These are phyloP conservation scores for Drosophila rubida DNA, from an alignment of 2,888 invertebrate genomes.

Conservation along the genomic window DNA sequence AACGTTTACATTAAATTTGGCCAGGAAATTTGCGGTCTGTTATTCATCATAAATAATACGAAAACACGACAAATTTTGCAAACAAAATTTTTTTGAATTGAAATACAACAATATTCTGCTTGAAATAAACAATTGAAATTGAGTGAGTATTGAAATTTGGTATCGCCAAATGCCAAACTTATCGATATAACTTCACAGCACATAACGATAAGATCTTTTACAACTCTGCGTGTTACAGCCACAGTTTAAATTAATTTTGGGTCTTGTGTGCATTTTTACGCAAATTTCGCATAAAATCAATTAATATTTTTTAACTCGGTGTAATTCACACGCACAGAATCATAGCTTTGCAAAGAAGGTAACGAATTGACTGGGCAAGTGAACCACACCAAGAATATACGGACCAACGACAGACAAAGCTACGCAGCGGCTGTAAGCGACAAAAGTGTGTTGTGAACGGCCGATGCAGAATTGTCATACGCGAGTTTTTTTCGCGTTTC, in stretches of 20 bases:
- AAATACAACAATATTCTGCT: background rate
- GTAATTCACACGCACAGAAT: background rate
- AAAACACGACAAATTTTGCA: background rate
- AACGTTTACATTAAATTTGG: background rate
- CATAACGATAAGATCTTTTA: constrained; percentile 45
- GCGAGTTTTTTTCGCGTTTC: constrained; percentile 77
- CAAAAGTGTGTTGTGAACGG: constrained; percentile 67
- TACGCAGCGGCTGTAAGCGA: constrained; percentile 62
- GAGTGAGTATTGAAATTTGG: background rate
- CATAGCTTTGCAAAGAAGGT: background rate
- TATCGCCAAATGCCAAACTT: constrained; percentile 12
- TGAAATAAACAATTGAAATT: background rate
- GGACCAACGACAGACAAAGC: constrained; percentile 66
- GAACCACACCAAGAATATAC: constrained; percentile 18
- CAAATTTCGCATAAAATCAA: constrained; percentile 7
- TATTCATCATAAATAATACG: background rate
- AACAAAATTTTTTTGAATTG: background rate
- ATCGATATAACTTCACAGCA: constrained; percentile 16
- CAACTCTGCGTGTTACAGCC: constrained; percentile 68
- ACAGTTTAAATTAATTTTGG: constrained; percentile 75
- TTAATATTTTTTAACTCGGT: constrained; percentile 16
- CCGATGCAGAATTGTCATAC: constrained; percentile 68
- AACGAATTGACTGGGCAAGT: constrained; percentile 6
- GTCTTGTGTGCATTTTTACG: constrained; percentile 42
- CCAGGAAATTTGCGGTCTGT: background rate